Evolutionary conservation across 2,888 invertebrate genomes (phyloP), one percentile per base, ranked within the genome.

Genomic region (Caenorhabditis wallacei): DNA sequence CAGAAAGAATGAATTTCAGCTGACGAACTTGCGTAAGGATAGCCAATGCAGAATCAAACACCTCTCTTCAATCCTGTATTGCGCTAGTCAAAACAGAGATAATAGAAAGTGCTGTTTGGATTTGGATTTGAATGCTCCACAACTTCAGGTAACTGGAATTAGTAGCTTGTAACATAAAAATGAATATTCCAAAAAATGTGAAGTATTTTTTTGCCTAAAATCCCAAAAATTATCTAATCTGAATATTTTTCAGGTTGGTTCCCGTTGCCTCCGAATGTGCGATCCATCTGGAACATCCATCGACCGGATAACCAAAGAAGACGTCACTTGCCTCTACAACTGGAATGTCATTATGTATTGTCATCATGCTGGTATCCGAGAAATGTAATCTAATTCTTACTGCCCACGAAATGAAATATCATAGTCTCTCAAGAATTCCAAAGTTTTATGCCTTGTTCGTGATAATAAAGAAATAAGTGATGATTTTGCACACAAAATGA

Each of bases 301-400:
- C n/a, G 90, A 89, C 10, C 85, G 80, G 61, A 89, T 91, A 71
- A 89, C 91, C 22, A 89, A 89, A 63, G 88, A 89, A 68, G 91
- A 91, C 63, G 89, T 90, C 18, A 90, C 90, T 10, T 90, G 90
- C 48, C 82, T 90, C 30, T 90, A 88, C 78, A 90, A 90, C 61
- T 91, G 90, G 90, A 90, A 90, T 54, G 91, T 91, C 16, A 87
- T 91, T 35, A 91, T 91, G 90, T 91, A 90, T 79, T 91, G 91
- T 59, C 89, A 89, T 72, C 91, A 91, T 68, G 85, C 88, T 13
- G 91, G 91, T 74, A 90, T 90, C 70, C 82, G 88, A 59, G 90
- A 90, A 85, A 90, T 90, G 90, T 90, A 79, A 30, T 30, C 30
- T n/a, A n/a, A n/a, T n/a, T n/a, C n/a, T n/a, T n/a, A 30, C 30